Evolutionary conservation across 2,797 vertebrate species (phyloP).

Genomic region (Lagorchestes hirsutus): DNA sequence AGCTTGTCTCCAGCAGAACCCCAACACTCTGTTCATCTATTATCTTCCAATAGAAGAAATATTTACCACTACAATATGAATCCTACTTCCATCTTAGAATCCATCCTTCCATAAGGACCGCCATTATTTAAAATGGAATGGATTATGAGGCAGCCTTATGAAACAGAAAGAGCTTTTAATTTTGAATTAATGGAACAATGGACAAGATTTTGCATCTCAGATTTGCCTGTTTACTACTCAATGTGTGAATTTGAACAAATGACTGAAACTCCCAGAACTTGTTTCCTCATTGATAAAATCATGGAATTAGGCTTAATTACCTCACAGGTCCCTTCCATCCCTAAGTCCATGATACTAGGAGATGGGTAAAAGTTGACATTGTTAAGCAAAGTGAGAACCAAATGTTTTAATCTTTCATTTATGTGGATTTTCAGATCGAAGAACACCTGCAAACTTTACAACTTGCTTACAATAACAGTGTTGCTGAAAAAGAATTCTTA

Average conservation of each 20-base stretch:
- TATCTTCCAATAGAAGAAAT: background rate
- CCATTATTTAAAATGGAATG: background rate
- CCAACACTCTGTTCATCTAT: background rate
- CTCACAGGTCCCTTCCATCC: background rate
- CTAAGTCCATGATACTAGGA: background rate
- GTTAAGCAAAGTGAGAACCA: constrained; percentile 17
- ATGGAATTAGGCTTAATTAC: too few relatives aligned
- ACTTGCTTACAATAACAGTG: constrained; percentile 60
- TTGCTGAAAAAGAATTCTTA: constrained; percentile 72
- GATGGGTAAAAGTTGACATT: background rate
- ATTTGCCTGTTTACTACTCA: background rate
- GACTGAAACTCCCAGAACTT: background rate
- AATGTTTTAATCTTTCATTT: constrained; percentile 24
- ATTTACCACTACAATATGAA: background rate
- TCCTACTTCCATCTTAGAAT: background rate
- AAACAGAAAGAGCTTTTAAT: background rate
- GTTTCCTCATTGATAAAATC: background rate
- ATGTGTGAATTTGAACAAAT: background rate
- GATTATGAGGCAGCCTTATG: background rate
- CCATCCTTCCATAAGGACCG: background rate
- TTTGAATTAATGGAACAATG: background rate
- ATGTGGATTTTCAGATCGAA: constrained; percentile 81
- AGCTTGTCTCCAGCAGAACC: background rate
- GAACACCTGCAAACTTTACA: constrained; percentile 80
- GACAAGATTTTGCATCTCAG: background rate